Evolutionary conservation across 2,113 vertebrate species (phyloP).

Genomic region (Dicrurus megarhynchus): DNA sequence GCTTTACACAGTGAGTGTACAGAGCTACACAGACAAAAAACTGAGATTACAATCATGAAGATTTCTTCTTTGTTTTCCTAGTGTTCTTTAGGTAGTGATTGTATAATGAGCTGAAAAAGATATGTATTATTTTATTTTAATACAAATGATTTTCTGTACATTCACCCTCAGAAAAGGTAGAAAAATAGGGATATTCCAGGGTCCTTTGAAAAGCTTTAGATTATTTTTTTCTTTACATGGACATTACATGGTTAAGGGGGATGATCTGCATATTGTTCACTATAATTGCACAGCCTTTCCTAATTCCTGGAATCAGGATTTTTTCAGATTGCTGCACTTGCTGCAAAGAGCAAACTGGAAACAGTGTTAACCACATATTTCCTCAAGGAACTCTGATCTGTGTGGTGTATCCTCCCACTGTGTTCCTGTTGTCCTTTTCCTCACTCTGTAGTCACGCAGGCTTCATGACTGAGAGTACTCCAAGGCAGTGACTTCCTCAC

Average conservation of each 20-base stretch:
- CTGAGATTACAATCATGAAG: background rate
- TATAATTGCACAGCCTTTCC: background rate
- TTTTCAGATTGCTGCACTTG: background rate
- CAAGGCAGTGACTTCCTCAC: background rate
- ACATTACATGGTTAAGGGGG: background rate
- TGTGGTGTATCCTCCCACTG: background rate
- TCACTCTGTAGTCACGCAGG: background rate
- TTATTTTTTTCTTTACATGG: background rate
- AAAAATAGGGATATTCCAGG: background rate
- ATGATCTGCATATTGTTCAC: background rate
- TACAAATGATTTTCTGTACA: background rate
- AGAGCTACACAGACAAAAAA: background rate
- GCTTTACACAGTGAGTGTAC: background rate
- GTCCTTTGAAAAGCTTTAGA: background rate
- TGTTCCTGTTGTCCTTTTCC: background rate
- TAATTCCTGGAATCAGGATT: background rate
- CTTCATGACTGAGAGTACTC: background rate
- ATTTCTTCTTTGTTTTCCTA: background rate
- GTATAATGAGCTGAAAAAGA: background rate
- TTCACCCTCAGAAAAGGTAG: background rate
- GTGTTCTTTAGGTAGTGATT: background rate
- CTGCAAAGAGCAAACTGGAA: background rate
- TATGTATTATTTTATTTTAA: background rate
- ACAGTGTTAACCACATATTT: accelerated
- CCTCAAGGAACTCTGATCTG: background rate